Evolutionary conservation across 1,140 invertebrate species (phyloP), one percentile per base, ranked within the genome.

Genomic region (Argopecten irradians): DNA sequence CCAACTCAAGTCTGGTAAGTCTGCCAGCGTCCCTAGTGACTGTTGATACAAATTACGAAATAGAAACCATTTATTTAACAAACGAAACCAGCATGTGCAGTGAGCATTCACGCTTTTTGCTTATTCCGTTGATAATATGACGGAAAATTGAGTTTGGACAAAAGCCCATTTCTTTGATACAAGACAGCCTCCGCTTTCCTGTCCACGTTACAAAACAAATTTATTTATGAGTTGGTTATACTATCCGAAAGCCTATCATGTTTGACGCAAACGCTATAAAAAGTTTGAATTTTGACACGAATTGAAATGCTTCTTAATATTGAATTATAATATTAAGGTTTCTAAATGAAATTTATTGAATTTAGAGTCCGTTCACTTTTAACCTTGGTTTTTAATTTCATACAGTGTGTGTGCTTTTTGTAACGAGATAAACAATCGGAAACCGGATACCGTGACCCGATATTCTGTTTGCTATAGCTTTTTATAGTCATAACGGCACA

Each of bases 1-100:
- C 89, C 19, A 86, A 90, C 43, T 90, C 89, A 35, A 87, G 87
- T 9, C 33, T 84, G 39, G 84, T 89, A 43, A 87, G 82, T 86
- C 1, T 28, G n/a, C n/a, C n/a, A n/a, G 5, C n/a, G 55, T 46
- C 43, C 43, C 19, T 46, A 19, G 19, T 19, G 43, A 39, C 36
- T 11, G 43, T 71, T n/a, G 16, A 71, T 28, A 0, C 16, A 16
- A 71, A 28, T 71, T 28, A 71, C 55, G 8, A 71, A 71, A 8
- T 28, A 16, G 28, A 71, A 71, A 71, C n/a, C 43, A 16, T 5
- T 28, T 71, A 71, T 28, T 28, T 28, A 71, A 71, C 5, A 71
- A 71, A 71, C 5, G n/a, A 16, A 71, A 71, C 55, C 8, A 5
- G n/a, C 55, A 71, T 28, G 55, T 28, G n/a, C 1, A 3, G 22